These are phyloP conservation scores for Tokudaia muenninki DNA, from an alignment of 2,797 vertebrate species.

Conservation along the genomic window DNA sequence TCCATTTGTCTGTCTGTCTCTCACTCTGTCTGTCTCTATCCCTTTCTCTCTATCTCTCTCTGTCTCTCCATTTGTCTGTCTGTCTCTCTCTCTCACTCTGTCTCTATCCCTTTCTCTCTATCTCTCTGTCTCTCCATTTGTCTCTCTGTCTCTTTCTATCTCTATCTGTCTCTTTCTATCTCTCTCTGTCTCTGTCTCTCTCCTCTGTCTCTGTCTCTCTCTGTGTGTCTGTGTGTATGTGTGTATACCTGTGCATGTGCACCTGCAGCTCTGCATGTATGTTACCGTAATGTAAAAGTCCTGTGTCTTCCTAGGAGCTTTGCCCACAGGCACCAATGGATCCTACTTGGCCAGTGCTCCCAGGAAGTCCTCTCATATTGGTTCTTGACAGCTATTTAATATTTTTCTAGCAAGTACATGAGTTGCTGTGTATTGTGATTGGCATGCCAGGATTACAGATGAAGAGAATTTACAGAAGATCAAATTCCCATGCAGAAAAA, in stretches of 20 bases:
- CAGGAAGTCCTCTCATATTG: not conserved
- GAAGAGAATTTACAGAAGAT: constrained; percentile 53
- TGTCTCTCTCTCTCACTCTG: too few relatives aligned
- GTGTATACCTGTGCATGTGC: not conserved
- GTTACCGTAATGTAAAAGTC: not conserved
- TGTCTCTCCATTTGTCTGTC: not conserved
- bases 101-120: too few relatives aligned
- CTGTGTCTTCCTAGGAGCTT: not conserved
- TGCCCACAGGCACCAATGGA: not conserved
- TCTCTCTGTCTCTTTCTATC: too few relatives aligned
- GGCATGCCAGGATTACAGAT: not conserved
- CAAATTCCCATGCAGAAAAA: constrained; percentile 13
- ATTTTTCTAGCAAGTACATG: not conserved
- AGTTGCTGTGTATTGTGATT: constrained; percentile 45
- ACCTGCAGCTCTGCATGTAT: not conserved
- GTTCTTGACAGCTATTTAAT: not conserved
- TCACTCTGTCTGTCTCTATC: not conserved
- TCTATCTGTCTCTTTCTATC: not conserved
- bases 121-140: not conserved
- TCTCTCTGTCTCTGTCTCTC: not conserved
- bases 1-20: not conserved
- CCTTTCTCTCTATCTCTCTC: not conserved
- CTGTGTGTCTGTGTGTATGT: not conserved
- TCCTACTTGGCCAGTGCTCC: not conserved
- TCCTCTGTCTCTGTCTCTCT: not conserved